phyloP scores from a whole-genome alignment of 2,888 invertebrate genomes.

The Philereme transversata region DNA sequence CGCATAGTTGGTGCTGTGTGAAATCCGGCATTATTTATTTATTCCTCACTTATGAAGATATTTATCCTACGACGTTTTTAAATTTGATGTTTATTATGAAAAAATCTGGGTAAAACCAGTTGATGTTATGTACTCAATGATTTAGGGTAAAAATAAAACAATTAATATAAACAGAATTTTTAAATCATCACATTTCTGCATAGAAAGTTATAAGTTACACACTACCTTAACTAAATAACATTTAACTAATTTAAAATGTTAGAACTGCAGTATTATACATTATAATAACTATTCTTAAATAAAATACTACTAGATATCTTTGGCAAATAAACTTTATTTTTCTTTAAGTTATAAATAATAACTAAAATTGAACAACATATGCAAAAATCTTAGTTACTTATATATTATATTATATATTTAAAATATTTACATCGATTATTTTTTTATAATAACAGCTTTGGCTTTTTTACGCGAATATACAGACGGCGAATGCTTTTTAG shows the following conservation, averaged over 20 bases:
- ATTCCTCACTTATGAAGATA: not conserved
- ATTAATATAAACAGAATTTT: slow-evolving; percentile 62
- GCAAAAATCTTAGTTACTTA: no score
- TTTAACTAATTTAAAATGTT: not conserved
- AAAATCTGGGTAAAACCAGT: no score
- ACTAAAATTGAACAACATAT: no score
- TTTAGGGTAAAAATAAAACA: slow-evolving; percentile 49
- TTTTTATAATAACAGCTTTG: not conserved
- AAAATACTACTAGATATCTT: not conserved
- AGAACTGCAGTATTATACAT: not conserved
- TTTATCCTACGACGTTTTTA: not conserved
- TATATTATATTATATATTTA: no score
- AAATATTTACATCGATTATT: no score
- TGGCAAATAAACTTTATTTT: no score
- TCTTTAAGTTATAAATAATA: no score
- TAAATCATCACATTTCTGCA: slow-evolving; percentile 70
- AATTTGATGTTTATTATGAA: no score
- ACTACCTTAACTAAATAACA: slow-evolving; percentile 55
- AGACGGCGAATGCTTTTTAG: no score
- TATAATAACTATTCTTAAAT: not conserved
- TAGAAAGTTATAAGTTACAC: slow-evolving; percentile 65
- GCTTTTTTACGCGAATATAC: slow-evolving; percentile 1
- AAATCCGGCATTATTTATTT: no score
- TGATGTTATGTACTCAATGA: no score
- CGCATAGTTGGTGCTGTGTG: no score